A percentile compares a stretch with the other conserved stretches of the same genome.
Conservation (phyloP, 2,113 vertebrate species). For the Mormyrus iriodes region DNA sequence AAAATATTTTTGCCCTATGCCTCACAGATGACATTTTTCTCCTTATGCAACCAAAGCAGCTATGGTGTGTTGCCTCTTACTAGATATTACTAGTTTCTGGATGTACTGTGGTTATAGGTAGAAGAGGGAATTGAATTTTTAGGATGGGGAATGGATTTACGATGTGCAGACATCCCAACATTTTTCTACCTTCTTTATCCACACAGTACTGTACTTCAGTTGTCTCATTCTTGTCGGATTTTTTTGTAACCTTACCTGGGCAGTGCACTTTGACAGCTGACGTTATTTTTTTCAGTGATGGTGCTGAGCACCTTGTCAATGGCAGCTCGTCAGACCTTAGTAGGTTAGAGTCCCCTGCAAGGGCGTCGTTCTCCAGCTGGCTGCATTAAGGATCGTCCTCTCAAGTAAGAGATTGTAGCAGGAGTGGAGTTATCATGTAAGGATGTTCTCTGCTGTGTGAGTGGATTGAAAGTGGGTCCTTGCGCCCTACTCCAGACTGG, state of each 20-base stretch:
- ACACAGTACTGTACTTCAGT: not conserved
- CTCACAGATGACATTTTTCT: not conserved
- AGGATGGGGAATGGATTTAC: not conserved
- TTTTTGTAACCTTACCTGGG: not conserved
- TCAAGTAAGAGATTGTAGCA: slow-evolving; percentile 3
- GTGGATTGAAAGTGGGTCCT: slow-evolving; percentile 30
- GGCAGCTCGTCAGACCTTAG: not conserved
- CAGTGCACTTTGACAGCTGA: not conserved
- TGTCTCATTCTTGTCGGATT: not conserved
- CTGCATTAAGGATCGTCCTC: not conserved
- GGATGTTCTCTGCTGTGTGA: slow-evolving; percentile 32
- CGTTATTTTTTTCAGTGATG: not conserved
- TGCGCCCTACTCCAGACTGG: not conserved
- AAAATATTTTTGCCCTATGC: not conserved
- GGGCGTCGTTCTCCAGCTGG: not conserved
- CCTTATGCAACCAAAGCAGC: not conserved
- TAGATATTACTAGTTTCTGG: not conserved
- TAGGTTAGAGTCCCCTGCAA: not conserved
- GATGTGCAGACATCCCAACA: not conserved
- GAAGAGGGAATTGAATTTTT: not conserved
- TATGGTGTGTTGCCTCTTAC: not conserved
- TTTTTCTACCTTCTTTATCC: not conserved
- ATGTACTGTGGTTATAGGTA: not conserved
- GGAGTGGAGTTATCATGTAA: slow-evolving; percentile 23
- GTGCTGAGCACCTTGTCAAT: not conserved